Evolutionary conservation across 37 sponge, comb jelly and placozoan species (phyloP).

Genomic region (Aplysina aerophoba): DNA sequence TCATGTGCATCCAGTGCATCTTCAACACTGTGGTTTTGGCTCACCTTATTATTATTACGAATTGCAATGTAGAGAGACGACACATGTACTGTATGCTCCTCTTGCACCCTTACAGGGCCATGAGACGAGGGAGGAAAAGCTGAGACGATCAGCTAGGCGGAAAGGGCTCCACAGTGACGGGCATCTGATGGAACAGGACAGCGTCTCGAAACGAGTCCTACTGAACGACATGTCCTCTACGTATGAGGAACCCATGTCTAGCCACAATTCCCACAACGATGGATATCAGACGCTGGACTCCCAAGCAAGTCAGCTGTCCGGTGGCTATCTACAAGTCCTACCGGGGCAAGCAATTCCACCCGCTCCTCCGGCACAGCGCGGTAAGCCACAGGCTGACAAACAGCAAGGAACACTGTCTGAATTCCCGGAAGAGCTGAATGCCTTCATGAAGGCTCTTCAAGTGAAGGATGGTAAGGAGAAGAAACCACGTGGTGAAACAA

Average conservation of each 20-base stretch:
- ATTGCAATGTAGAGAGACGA: no score
- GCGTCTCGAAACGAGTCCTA: neutral
- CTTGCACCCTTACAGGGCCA: neutral
- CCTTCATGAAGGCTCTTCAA: neutral
- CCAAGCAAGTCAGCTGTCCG: neutral
- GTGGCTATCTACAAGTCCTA: constrained; percentile 13
- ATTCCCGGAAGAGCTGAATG: neutral
- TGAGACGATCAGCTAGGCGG: neutral
- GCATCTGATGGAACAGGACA: neutral
- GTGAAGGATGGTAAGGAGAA: neutral
- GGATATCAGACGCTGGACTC: neutral
- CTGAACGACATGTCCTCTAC: neutral
- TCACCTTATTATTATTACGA: no score
- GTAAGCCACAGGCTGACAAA: no score
- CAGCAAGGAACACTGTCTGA: neutral
- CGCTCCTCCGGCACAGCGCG: neutral
- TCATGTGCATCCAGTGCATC: no score
- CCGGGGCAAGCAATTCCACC: constrained; percentile 7
- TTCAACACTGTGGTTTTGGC: no score
- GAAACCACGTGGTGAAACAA: neutral
- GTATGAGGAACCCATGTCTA: neutral
- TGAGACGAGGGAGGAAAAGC: constrained; percentile 9
- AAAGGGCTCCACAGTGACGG: constrained; percentile 14
- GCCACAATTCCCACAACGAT: no score
- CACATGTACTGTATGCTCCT: no score